A percentile compares a stretch with the other conserved stretches of the same genome.
Evolutionary conservation across 2,888 invertebrate species (phyloP).

Genomic region (Cryptosula pallasiana): DNA sequence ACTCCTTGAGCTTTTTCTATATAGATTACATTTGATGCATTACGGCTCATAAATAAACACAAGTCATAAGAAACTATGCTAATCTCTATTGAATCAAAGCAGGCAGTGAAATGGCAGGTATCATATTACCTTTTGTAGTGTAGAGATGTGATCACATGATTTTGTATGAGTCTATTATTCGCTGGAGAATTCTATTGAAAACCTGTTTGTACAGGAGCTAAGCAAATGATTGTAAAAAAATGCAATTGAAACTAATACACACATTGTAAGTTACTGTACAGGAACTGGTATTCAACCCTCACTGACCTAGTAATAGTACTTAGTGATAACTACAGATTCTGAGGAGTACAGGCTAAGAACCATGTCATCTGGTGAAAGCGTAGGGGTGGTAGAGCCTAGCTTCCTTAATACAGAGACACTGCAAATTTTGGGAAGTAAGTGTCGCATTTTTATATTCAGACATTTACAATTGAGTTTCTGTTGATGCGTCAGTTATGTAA

Average conservation of each 20-base stretch:
- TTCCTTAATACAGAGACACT: constrained; percentile 9
- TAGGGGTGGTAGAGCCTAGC: neutral
- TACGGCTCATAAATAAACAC: too few species aligned
- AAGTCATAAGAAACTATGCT: neutral
- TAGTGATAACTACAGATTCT: too few species aligned
- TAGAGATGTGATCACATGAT: neutral
- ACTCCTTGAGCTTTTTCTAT: too few species aligned
- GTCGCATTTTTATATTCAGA: too few species aligned
- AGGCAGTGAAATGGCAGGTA: neutral
- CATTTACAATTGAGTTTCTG: too few species aligned
- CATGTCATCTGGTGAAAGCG: neutral
- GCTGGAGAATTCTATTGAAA: neutral
- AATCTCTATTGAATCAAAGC: neutral
- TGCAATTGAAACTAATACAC: neutral
- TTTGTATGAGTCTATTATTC: neutral
- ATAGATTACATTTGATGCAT: too few species aligned
- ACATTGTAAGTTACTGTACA: too few species aligned
- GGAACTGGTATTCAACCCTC: too few species aligned
- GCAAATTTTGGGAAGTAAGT: neutral
- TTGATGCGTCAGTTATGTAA: too few species aligned
- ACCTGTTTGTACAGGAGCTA: constrained; percentile 21
- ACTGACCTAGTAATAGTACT: too few species aligned
- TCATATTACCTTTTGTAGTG: constrained; percentile 11
- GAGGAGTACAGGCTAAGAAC: neutral
- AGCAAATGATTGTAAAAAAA: neutral